Conservation (phyloP, 2,113 vertebrate genomes). For the Esox niger region DNA sequence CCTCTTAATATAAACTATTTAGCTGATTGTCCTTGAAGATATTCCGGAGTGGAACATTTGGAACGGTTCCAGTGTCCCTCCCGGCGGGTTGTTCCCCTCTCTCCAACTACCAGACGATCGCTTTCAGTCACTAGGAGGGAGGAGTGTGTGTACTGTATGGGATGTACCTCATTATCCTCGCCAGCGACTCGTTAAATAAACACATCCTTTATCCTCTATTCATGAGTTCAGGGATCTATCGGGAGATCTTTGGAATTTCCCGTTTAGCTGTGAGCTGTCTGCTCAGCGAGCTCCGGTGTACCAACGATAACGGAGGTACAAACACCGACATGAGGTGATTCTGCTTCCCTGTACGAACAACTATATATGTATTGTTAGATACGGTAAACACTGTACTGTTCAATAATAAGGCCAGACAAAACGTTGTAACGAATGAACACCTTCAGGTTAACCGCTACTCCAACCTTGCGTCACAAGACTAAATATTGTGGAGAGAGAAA, state of each 20-base stretch:
- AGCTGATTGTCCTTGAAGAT: constrained; percentile 73
- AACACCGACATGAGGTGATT: not conserved
- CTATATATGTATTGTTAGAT: not conserved
- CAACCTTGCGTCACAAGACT: not conserved
- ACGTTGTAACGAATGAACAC: not conserved
- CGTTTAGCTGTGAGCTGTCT: not conserved
- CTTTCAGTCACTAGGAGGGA: not conserved
- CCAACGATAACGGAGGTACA: too few relatives aligned
- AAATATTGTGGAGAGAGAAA: not conserved
- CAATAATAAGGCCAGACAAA: not conserved
- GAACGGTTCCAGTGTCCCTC: constrained; percentile 40
- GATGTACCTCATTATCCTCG: constrained; percentile 53
- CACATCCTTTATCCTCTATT: not conserved
- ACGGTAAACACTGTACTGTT: not conserved
- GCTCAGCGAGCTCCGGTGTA: too few relatives aligned
- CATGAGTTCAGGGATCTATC: not conserved
- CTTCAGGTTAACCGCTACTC: not conserved
- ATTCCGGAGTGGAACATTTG: constrained; percentile 59
- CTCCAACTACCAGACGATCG: not conserved
- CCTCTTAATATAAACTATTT: constrained; percentile 69
- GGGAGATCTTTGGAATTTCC: constrained; percentile 14
- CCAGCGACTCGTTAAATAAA: constrained; percentile 46
- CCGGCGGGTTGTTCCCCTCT: constrained; percentile 19
- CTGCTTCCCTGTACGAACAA: not conserved
- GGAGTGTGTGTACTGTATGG: constrained; percentile 8